Percentiles rank a stretch among this genome's conserved stretches.
These are phyloP conservation scores for Brenthis daphne DNA, from an alignment of 2,888 invertebrate species.

Conservation along the genomic window DNA sequence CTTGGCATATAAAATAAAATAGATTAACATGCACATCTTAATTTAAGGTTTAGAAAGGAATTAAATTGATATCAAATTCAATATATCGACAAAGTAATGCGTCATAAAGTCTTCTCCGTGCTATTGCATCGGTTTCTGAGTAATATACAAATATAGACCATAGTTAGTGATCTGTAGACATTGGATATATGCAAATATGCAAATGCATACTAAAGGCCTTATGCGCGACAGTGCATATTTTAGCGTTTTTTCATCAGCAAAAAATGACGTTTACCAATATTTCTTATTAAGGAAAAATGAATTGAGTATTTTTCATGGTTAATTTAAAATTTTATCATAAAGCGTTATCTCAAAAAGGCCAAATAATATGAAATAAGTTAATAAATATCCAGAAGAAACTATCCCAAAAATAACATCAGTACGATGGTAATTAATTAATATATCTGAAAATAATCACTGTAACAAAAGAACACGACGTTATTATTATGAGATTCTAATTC, in stretches of 20 bases:
- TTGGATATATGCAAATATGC: constrained; percentile 23
- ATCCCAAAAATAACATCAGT: no score
- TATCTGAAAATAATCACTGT: no score
- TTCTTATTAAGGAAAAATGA: no score
- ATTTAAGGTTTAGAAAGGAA: neutral
- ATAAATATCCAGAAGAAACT: no score
- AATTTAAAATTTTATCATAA: no score
- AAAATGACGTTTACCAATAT: neutral
- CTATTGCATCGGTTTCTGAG: constrained; percentile 9
- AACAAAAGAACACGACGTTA: no score
- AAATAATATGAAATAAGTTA: no score
- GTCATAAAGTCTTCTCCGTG: constrained; percentile 8
- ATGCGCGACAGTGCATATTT: constrained; percentile 18
- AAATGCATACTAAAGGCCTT: constrained; percentile 16
- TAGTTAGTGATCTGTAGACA: constrained; percentile 18
- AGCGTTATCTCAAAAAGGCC: no score
- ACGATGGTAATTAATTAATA: no score
- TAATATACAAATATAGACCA: constrained; percentile 7
- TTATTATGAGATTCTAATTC: no score
- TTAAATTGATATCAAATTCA: neutral
- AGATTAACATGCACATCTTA: neutral
- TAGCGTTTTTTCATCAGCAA: constrained; percentile 4
- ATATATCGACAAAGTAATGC: neutral
- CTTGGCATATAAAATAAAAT: neutral
- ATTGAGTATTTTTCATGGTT: no score